These are phyloP conservation scores for Hedychridium roseum DNA, from an alignment of 2,888 invertebrate genomes.

Conservation along the genomic window DNA sequence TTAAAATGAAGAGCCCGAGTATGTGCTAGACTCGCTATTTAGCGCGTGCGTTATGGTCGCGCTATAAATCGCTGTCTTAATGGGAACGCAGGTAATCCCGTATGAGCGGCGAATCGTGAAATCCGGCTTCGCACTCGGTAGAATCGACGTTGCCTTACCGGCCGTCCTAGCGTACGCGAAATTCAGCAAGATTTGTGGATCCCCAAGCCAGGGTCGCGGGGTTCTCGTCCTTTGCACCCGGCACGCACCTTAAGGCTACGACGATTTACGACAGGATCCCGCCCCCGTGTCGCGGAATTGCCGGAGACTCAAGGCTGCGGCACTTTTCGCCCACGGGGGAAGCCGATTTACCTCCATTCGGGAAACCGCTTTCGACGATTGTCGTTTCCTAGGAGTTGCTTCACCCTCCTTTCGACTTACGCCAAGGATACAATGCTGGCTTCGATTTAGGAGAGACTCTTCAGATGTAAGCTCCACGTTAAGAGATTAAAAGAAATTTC, in stretches of 20 bases:
- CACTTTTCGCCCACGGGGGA: no score
- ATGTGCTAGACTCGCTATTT: no score
- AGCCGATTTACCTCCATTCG: conserved; percentile 1
- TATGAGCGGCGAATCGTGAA: conserved; percentile 18
- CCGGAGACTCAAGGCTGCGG: no score
- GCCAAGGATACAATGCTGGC: no score
- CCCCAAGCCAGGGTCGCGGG: neutral
- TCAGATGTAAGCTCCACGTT: no score
- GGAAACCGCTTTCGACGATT: conserved; percentile 2
- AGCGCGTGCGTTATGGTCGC: no score
- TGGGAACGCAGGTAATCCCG: conserved; percentile 1
- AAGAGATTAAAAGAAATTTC: no score
- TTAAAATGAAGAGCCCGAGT: no score
- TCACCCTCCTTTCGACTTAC: conserved; percentile 31
- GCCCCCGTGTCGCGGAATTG: no score
- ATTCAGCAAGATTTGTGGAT: conserved; percentile 34
- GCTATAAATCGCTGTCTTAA: no score
- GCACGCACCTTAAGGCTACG: conserved; percentile 8
- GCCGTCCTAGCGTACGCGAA: conserved; percentile 24
- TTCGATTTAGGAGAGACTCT: no score
- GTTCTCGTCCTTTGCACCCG: conserved; percentile 10
- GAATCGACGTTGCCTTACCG: conserved; percentile 20
- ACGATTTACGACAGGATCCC: neutral
- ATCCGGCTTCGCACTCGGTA: conserved; percentile 18
- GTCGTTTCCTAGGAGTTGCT: neutral